Base-by-base conservation (phyloP, 2,888 invertebrate species). In the Pollenia amentaria region DNA sequence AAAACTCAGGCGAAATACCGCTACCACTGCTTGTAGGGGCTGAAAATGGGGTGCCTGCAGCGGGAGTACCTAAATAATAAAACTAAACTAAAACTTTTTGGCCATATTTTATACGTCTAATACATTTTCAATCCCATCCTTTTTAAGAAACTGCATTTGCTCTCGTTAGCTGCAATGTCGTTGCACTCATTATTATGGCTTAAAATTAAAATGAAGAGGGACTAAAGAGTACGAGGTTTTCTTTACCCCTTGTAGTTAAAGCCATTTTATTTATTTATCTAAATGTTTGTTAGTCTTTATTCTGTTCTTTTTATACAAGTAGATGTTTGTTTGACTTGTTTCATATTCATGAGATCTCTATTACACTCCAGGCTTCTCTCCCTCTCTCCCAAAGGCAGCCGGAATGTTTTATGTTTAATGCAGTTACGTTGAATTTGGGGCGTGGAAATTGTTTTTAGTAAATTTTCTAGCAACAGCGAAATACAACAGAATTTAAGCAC, bases 181-280 rank as follows among this genome's bases (percentile, higher is more conserved):
- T 92, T 92, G 93, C 92, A 92, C 93, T 92, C 92, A 91, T 93
- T 91, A 91, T 85, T 76, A 84, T 87, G 75, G 62, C 64, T 42
- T 65, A 38, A 44, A n/a, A 64, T 10, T 10, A n/a, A 51, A 16
- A n/a, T 1, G 8, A 21, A 16, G n/a, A 62, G 11, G 11, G 10
- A n/a, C 14, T 11, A 6, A 11, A n/a, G 55, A 29, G 18, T 9
- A 48, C 14, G 75, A 46, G 62, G 29, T 69, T 69, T 70, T 69
- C 14, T 60, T 42, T 60, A n/a, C 42, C 40, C 46, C 4, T 44
- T 2, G 48, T 77, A 73, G 73, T 73, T 78, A 83, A 79, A 75
- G 72, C 80, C 73, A 91, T 88, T 91, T 91, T 91, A 91, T 91
- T 91, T 91, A 91, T 91, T 89, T 89, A 88, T 84, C 69, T 82